These are phyloP conservation scores for Tauraco hartlaubi DNA, from an alignment of 2,797 vertebrate species.

Conservation along the genomic window DNA sequence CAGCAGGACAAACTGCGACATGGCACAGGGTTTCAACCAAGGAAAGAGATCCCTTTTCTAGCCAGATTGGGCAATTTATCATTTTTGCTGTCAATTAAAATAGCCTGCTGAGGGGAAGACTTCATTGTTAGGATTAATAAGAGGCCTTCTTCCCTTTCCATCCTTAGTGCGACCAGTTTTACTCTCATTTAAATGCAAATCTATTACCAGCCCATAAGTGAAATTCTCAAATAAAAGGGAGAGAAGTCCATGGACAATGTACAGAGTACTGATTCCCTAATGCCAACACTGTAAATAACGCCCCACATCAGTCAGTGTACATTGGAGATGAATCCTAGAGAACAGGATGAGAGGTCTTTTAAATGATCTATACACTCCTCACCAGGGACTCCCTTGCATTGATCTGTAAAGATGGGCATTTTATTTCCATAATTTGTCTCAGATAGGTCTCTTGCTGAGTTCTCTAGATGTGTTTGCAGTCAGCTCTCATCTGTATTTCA, in stretches of 20 bases:
- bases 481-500: neutral
- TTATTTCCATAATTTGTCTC: conserved; percentile 48
- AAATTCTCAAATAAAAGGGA: neutral
- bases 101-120: neutral
- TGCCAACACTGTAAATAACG: neutral
- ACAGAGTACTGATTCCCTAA: neutral
- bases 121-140: neutral
- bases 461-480: neutral
- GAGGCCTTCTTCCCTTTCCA: neutral
- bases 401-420: conserved; percentile 51
- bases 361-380: conserved; percentile 26
- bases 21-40: neutral
- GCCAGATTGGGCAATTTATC: neutral
- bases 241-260: neutral
- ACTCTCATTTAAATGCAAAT: conserved; percentile 23
- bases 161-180: neutral
- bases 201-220: neutral
- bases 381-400: conserved; percentile 28
- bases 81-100: neutral
- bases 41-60: neutral
- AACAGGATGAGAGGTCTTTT: conserved; percentile 8
- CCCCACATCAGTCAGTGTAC: neutral
- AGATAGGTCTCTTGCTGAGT: neutral
- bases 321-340: neutral
- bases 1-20: neutral